A percentile compares a stretch with the other conserved stretches of the same genome.
Conservation (phyloP, 2,113 vertebrate species). For the Progne subis region DNA sequence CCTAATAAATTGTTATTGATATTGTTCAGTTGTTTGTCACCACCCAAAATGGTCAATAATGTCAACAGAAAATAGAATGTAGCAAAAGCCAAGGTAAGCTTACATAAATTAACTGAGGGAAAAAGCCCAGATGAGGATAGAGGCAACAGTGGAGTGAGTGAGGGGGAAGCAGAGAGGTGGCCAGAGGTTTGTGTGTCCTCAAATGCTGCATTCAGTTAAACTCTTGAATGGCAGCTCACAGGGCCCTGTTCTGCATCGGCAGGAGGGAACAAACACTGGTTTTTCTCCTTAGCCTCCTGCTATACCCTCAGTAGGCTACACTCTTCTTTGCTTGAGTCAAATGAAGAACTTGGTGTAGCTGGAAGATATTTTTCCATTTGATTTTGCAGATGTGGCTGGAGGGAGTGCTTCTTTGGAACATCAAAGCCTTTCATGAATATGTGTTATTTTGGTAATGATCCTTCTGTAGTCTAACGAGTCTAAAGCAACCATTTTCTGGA, state of each 20-base stretch:
- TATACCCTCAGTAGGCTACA: neutral
- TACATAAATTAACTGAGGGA: neutral
- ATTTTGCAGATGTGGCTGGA: neutral
- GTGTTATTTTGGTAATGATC: neutral
- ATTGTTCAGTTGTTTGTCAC: conserved; percentile 27
- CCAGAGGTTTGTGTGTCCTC: neutral
- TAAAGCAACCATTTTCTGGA: neutral
- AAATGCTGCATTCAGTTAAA: neutral
- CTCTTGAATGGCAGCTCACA: neutral
- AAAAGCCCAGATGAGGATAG: neutral
- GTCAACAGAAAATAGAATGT: neutral
- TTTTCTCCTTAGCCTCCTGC: neutral
- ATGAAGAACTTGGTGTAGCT: neutral
- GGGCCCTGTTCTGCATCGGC: neutral
- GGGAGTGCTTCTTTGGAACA: neutral
- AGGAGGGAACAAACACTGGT: neutral
- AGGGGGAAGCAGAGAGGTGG: neutral
- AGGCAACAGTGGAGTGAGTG: neutral
- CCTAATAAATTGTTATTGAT: conserved; percentile 34
- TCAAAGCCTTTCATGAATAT: conserved; percentile 5
- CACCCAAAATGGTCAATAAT: conserved; percentile 30
- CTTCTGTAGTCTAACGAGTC: neutral
- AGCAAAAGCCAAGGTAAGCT: neutral
- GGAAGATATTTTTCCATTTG: neutral
- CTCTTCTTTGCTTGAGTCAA: neutral